Evolutionary conservation across 2,797 vertebrate genomes (phyloP), one percentile per base, ranked within the genome.

Genomic region (Percopsis omiscomaycus): DNA sequence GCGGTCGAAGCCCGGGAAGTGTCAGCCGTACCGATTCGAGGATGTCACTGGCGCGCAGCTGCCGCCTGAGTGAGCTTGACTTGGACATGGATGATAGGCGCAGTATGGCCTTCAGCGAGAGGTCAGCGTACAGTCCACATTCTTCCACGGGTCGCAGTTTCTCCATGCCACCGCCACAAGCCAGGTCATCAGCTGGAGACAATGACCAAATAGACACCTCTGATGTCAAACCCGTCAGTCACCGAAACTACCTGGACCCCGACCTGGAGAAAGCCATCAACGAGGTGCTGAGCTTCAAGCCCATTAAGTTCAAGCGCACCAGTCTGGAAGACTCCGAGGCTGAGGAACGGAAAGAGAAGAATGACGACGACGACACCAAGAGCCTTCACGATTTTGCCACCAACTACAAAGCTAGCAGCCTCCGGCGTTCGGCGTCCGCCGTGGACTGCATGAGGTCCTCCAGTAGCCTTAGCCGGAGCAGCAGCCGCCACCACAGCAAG

Each of bases 231-330:
- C 82, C 95, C 0, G 91, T 89, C 47, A 88, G 91, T 57, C 95
- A 94, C 54, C 94, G 88, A 64, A 96, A 90, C 82, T 98, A 95
- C 86, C 91, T 99, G 0, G 96, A 99, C 85, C 96, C 96, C 0
- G 95, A 96, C 77, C 89, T 98, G 74, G 97, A 99, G 74, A 95
- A 96, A 0, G 96, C 97, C 67, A 98, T 99, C 83, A 94, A 94
- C 0, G 97, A 99, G 82, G 96, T 99, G 49, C 82, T 99, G 74
- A 98, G 89, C 85, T 98, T 96, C 85, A 95, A 95, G 75, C 94
- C 95, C 0, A 87, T 88, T 68, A 83, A 87, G n/a, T 94, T 94
- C 67, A 93, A 94, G 83, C 91, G 92, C 55, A 92, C 82, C 48
- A 94, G 93, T 74, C 86, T 94, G 64, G 95, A 94, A 55, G 94